These are phyloP conservation scores for Alligator sinensis DNA, from an alignment of 2,113 vertebrate species.

Conservation along the genomic window DNA sequence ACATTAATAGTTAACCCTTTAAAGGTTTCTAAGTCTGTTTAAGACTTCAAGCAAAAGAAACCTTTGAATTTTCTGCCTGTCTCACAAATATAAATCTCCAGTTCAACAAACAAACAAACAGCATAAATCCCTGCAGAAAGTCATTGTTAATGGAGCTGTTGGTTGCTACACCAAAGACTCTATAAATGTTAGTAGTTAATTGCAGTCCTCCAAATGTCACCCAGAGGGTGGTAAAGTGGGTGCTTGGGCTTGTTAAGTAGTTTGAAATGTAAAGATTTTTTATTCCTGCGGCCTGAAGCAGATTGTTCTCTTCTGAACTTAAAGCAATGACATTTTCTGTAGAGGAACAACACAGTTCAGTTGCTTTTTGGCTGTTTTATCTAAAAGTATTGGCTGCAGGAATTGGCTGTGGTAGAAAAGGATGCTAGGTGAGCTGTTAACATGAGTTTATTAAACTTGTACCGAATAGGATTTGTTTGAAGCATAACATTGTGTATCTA, in stretches of 20 bases:
- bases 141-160: slow-evolving; percentile 6
- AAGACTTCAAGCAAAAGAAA: neutral
- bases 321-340: neutral
- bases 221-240: neutral
- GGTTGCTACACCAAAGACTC: neutral
- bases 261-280: neutral
- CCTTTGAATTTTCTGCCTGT: neutral
- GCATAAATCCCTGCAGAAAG: neutral
- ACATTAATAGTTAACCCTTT: slow-evolving; percentile 57
- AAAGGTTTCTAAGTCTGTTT: slow-evolving; percentile 24
- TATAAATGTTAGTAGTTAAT: slow-evolving; percentile 20
- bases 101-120: neutral
- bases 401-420: neutral
- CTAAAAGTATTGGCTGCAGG: neutral
- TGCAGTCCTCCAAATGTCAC: neutral
- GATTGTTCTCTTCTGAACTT: neutral
- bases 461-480: neutral
- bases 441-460: neutral
- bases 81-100: neutral
- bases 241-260: neutral
- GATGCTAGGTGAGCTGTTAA: rapidly evolving
- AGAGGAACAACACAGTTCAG: neutral
- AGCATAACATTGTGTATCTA: neutral
- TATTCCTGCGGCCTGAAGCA: neutral
- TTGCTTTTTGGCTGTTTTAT: neutral